Evolutionary conservation across 2,113 vertebrate species (phyloP), one percentile per base, ranked within the genome.

Genomic region (Embiotoca jacksoni): DNA sequence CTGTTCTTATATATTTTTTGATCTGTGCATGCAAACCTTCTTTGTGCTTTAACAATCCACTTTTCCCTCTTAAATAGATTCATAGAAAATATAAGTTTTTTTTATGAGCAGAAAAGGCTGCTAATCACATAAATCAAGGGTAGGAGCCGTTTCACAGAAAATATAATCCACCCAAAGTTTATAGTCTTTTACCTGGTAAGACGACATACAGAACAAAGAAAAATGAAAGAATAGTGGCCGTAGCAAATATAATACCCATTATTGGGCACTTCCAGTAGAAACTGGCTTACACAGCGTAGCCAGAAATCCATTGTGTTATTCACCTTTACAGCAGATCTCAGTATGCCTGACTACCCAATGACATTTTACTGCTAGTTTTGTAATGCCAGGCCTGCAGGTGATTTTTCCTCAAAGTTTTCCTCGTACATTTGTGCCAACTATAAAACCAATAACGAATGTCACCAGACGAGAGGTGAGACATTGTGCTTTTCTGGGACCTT

Each of bases 301-400:
- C 59, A 76, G 7, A 69, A 72, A 57, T 60, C 71, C 63, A 57
- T 59, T 68, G 60, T 59, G 41, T 80, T 77, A 33, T 47, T 80
- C 62, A 84, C 81, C 59, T 54, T 31, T 70, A 78, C 57, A 77
- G 53, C 30, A 49, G 54, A 60, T 69, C 72, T 72, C 75, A 75
- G 60, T 16, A 15, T n/a, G 55, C 53, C 60, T 62, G 4, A 14
- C 50, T 4, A 73, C 41, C 57, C 67, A 47, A 56, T 80, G 62
- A 84, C 81, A 71, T 73, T 79, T 65, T 36, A 61, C 23, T 49
- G 72, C 56, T 54, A 14, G 35, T 13, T 84, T 82, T 73, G 52
- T 80, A 71, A 71, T 60, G 41, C 68, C 1, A 14, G 35, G 46
- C 59, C 37, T 62, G 46, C 0, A 11, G 16, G 23, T 75, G n/a